A percentile compares a stretch with the other conserved stretches of the same genome.
Conservation (phyloP, 2,888 invertebrate genomes). For the Aethes cnicana region DNA sequence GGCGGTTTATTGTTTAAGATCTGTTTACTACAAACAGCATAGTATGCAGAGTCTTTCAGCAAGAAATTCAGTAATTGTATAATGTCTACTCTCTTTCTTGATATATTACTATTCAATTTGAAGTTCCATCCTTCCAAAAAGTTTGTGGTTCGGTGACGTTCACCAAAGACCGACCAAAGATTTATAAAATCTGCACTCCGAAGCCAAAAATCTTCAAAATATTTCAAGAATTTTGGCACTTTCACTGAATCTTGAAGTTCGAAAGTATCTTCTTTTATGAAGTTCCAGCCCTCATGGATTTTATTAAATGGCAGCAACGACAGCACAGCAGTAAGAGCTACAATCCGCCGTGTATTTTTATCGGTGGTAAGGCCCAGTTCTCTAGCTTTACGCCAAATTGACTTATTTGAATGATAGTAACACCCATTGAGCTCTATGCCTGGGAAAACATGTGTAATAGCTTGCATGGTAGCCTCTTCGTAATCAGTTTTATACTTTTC, state of each 20-base stretch:
- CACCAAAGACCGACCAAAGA: neutral
- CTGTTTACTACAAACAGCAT: slow-evolving; percentile 7
- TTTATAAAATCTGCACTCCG: slow-evolving; percentile 5
- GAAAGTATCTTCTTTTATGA: neutral
- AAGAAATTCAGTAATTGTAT: too few species aligned
- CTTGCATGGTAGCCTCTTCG: slow-evolving; percentile 1
- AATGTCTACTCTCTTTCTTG: too few species aligned
- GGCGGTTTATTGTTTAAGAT: neutral
- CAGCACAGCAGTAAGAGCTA: slow-evolving; percentile 3
- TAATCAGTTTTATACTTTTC: neutral
- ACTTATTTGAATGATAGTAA: slow-evolving; percentile 1
- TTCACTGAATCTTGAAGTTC: neutral
- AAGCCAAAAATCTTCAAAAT: neutral
- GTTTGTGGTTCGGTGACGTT: too few species aligned
- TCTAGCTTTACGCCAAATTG: neutral
- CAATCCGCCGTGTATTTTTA: slow-evolving; percentile 1
- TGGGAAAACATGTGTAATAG: neutral
- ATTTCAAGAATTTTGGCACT: neutral
- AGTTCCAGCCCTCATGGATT: neutral
- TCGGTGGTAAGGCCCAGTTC: neutral
- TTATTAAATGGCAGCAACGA: neutral
- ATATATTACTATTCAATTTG: neutral
- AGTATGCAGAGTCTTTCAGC: too few species aligned
- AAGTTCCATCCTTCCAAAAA: slow-evolving; percentile 2
- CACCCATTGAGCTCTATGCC: neutral